Base-by-base conservation (phyloP, 2,797 vertebrate genomes). In the Sebastes alutus region DNA sequence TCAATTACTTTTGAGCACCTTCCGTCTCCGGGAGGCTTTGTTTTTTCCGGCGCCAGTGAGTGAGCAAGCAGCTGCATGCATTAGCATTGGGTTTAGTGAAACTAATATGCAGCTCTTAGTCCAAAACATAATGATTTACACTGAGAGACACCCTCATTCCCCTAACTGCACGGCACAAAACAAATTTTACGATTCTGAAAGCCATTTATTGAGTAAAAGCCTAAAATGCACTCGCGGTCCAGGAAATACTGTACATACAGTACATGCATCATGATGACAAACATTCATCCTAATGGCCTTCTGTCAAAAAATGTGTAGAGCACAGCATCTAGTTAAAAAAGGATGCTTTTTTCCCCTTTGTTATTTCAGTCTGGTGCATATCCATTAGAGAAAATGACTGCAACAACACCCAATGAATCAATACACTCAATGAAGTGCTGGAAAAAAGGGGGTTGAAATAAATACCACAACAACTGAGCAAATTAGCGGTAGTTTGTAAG, bases 151-250 rank as follows among this genome's bases (percentile, higher is more conserved):
- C 1, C 13, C 14, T 77, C 56, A 65, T 72, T 77, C 49, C 35
- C 59, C 80, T 66, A 72, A 73, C 59, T 8, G 63, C 27, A 71
- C 72, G 75, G 81, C 73, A 86, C 69, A 68, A 77, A 68, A 69
- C 74, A 81, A 22, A 82, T 89, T 70, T 73, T 81, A 78, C 11
- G 1, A 81, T 77, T 89, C 77, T 71, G 66, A 85, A 82, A 86
- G 79, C 86, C 82, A 85, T 88, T 87, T 92, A 91, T 84, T 74
- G 78, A 92, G 77, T 87, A 76, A 81, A 82, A 89, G 88, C 77
- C 83, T 65, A 68, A 84, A 86, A 92, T 81, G 72, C 54, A 86
- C 83, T 71, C 64, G 60, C 74, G 76, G 76, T 33, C 77, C 63
- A 72, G 79, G 52, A 61, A 56, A 82, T 74, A 78, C 62, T 74